phyloP scores from a whole-genome alignment of 2,888 invertebrate species.

The Heliothis peltigera region DNA sequence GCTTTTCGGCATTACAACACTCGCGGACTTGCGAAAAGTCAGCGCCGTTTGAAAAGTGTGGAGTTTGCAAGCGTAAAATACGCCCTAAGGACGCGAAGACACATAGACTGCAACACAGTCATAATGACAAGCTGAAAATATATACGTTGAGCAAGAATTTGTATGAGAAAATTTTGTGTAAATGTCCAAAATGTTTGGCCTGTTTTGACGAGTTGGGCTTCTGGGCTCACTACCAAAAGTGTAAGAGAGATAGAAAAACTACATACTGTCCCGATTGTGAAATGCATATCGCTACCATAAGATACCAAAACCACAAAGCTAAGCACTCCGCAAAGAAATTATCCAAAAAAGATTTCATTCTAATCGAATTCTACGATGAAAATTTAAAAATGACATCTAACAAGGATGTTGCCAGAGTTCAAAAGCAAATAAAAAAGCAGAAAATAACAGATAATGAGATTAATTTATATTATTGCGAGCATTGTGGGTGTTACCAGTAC shows the following conservation, averaged over 20 bases:
- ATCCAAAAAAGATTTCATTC: constrained; percentile 50
- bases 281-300: constrained; percentile 34
- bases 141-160: constrained; percentile 56
- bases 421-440: not conserved
- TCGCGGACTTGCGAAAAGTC: constrained; percentile 28
- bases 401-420: not conserved
- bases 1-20: constrained; percentile 51
- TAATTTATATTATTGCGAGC: constrained; percentile 45
- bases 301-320: constrained; percentile 45
- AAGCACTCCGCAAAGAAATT: constrained; percentile 49
- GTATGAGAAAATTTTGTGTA: constrained; percentile 61
- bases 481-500: constrained; percentile 46
- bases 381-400: not conserved
- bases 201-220: constrained; percentile 68
- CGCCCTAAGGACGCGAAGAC: constrained; percentile 49
- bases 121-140: constrained; percentile 63
- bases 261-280: constrained; percentile 63
- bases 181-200: constrained; percentile 67
- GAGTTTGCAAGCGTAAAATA: constrained; percentile 65
- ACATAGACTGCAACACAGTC: constrained; percentile 70
- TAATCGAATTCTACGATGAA: constrained; percentile 40
- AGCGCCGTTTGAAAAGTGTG: constrained; percentile 44
- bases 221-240: constrained; percentile 58
- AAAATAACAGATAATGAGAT: not conserved
- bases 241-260: constrained; percentile 36